Evolutionary conservation across 2,888 invertebrate genomes (phyloP), one percentile per base, ranked within the genome.

Genomic region (Netelia inedita): DNA sequence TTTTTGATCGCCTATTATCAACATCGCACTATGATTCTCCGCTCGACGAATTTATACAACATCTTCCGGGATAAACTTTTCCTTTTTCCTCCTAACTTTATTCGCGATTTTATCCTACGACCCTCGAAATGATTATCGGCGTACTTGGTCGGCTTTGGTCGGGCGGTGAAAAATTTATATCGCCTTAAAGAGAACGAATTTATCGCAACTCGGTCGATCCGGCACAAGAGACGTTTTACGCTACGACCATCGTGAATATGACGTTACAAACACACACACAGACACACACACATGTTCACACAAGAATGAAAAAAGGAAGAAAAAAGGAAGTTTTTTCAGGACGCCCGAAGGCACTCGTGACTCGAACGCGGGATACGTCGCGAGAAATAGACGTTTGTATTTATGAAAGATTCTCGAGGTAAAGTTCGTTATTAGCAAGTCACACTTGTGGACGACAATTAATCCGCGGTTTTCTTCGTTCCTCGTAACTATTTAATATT

Each of bases 51-150:
- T 66, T 50, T 63, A 61, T 28, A 19, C 65, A 41, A 41, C 10
- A 14, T 61, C 28, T 69, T 16, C 35, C 28, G 23, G 46, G 5
- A 21, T 59, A 43, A 23, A 61, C 28, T 50, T 61, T n/a, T 43
- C 16, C 21, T 59, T 28, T 14, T 6, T 2, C 50, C n/a, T 19
- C 5, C 23, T 53, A 23, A 53, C 50, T 21, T 46, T 73, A 72
- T 41, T 23, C 59, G 68, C 69, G 81, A 69, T 72, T 78, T 72
- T 73, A 53, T 83, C 61, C 50, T 28, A 43, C 63, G 59, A 59
- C 63, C 41, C 66, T 14, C 16, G 21, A 23, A 73, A 66, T 68
- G 74, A 80, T 80, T 28, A 75, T 73, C 81, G 74, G 69, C 53
- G 59, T 41, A 66, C 23, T 57, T 41, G 11, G 41, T 50, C 50